These are phyloP conservation scores for Rhamnusium bicolor DNA, from an alignment of 2,888 invertebrate species.

Conservation along the genomic window DNA sequence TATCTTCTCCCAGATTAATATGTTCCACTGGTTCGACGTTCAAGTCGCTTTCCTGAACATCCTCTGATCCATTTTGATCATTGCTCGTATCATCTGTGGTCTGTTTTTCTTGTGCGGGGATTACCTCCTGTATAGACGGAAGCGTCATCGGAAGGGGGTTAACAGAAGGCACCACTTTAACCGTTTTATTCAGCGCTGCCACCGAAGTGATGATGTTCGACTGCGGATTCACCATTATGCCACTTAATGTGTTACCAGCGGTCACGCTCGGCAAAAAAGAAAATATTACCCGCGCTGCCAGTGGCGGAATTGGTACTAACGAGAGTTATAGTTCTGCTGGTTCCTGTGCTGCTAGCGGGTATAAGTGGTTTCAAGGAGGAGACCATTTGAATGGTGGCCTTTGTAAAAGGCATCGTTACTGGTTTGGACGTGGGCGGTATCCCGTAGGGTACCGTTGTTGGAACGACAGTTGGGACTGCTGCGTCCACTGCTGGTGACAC, in stretches of 20 bases:
- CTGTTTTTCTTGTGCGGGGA: neutral
- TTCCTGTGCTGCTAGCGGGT: neutral
- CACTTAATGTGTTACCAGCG: neutral
- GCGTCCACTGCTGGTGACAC: neutral
- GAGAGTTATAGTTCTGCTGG: neutral
- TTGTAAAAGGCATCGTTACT: conserved; percentile 15
- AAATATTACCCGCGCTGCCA: neutral
- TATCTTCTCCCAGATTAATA: conserved; percentile 38
- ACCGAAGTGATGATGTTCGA: neutral
- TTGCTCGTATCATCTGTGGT: neutral
- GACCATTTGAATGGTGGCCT: conserved; percentile 34
- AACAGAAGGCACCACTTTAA: neutral
- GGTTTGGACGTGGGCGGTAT: neutral
- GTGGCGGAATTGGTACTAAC: conserved; percentile 18
- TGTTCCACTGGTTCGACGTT: conserved; percentile 48
- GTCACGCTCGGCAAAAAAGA: neutral
- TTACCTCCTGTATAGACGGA: neutral
- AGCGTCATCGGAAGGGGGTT: neutral
- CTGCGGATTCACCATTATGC: conserved; percentile 13
- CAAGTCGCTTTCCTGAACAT: neutral
- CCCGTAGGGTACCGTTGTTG: neutral
- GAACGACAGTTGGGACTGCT: neutral
- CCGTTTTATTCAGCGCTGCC: neutral
- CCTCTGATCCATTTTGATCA: neutral
- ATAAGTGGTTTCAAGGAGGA: conserved; percentile 11